These are phyloP conservation scores for Gallinago paraguaiae DNA, from an alignment of 2,113 vertebrate species.

Conservation along the genomic window DNA sequence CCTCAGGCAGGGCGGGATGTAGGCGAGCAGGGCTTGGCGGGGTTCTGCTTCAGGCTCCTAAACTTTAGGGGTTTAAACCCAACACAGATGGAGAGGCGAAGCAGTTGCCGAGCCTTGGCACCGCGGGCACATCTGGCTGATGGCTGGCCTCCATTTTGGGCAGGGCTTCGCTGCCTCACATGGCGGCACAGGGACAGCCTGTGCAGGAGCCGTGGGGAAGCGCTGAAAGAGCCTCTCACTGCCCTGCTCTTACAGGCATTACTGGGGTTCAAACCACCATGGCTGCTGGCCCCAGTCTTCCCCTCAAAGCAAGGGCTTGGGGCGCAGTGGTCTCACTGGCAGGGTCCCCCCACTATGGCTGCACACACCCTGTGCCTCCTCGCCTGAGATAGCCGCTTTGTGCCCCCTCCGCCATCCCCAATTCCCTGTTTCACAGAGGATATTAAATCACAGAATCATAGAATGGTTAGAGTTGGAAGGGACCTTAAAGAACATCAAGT, in stretches of 20 bases:
- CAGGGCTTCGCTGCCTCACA: rapidly evolving
- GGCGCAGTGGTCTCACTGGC: rapidly evolving
- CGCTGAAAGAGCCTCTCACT: too few species aligned
- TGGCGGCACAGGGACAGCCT: rapidly evolving
- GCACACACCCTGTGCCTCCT: too few species aligned
- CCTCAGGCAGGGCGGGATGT: background rate
- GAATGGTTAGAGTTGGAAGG: too few species aligned
- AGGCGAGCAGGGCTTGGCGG: rapidly evolving
- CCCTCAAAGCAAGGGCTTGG: too few species aligned
- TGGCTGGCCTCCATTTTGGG: background rate
- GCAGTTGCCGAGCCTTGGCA: rapidly evolving
- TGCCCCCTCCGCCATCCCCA: background rate
- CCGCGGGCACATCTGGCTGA: rapidly evolving
- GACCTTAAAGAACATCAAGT: too few species aligned
- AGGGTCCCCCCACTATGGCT: too few species aligned
- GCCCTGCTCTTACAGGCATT: rapidly evolving
- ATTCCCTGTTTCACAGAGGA: too few species aligned
- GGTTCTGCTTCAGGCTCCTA: background rate
- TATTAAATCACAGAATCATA: too few species aligned
- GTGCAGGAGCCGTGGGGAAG: rapidly evolving
- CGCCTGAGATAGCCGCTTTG: background rate
- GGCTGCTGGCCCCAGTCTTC: background rate
- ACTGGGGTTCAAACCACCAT: rapidly evolving
- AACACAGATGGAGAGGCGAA: rapidly evolving
- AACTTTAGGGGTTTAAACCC: background rate